A percentile compares a stretch with the other conserved stretches of the same genome.
phyloP scores from a whole-genome alignment of 2,888 invertebrate genomes.

The Cerastis rubricosa region DNA sequence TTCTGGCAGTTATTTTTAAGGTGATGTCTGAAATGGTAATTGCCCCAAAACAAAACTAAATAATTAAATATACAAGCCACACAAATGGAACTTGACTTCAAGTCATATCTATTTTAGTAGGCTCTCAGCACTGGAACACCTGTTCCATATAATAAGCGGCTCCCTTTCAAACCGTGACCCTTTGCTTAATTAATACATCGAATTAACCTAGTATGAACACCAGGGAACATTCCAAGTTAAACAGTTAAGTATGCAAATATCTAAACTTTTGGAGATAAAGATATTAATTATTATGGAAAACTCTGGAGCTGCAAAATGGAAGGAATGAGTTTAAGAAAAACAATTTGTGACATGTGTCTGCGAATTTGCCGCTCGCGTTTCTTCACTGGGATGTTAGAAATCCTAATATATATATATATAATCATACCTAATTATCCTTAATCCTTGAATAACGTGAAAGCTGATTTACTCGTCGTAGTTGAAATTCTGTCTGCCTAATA shows the following conservation, averaged over 20 bases:
- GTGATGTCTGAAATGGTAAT: not conserved
- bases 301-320: slow-evolving; percentile 47
- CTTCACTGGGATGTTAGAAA: not conserved
- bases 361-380: not conserved
- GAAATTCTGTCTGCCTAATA: not conserved
- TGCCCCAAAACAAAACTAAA: not conserved
- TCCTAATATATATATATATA: too few relatives aligned
- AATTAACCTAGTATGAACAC: slow-evolving; percentile 53
- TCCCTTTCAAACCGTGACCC: slow-evolving; percentile 60
- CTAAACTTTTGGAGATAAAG: slow-evolving; percentile 69
- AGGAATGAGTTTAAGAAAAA: slow-evolving; percentile 34
- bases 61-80: slow-evolving; percentile 6
- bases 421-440: too few relatives aligned
- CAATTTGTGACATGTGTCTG: slow-evolving; percentile 48
- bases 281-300: slow-evolving; percentile 75
- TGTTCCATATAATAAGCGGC: slow-evolving; percentile 46
- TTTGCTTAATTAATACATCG: slow-evolving; percentile 67
- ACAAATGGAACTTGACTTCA: slow-evolving; percentile 23
- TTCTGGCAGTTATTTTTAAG: too few relatives aligned
- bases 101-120: slow-evolving; percentile 38
- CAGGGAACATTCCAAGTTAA: slow-evolving; percentile 66
- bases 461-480: not conserved
- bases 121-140: slow-evolving; percentile 45
- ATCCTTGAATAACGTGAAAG: not conserved
- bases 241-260: slow-evolving; percentile 76